These are phyloP conservation scores for Apaloderma vittatum DNA, from an alignment of 2,113 vertebrate species.

Conservation along the genomic window DNA sequence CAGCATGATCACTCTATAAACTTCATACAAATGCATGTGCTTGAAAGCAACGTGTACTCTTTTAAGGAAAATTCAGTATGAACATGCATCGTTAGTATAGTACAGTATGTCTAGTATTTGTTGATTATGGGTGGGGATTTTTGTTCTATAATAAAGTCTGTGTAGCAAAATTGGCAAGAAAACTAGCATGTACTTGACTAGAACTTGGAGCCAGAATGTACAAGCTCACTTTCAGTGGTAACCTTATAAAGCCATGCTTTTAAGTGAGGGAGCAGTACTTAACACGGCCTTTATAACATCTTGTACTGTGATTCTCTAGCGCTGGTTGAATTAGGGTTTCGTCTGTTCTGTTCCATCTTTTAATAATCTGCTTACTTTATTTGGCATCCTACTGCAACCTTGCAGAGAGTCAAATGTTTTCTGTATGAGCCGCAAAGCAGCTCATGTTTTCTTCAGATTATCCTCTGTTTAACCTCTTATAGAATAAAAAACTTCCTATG, in stretches of 20 bases:
- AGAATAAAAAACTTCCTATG: background rate
- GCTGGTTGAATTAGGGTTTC: background rate
- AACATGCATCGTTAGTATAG: background rate
- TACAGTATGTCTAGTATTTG: conserved; percentile 25
- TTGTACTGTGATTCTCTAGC: background rate
- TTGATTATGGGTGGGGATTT: conserved; percentile 31
- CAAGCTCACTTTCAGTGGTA: conserved; percentile 24
- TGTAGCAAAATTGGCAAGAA: conserved; percentile 47
- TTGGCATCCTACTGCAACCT: background rate
- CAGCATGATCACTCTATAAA: background rate
- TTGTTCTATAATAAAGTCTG: conserved; percentile 46
- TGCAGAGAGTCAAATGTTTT: background rate
- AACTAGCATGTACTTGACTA: conserved; percentile 4
- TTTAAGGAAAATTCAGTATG: background rate
- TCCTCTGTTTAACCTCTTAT: background rate
- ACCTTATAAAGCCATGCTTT: conserved; percentile 66
- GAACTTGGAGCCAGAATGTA: conserved; percentile 1
- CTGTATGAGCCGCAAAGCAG: background rate
- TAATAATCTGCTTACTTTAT: background rate
- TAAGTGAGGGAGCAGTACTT: background rate
- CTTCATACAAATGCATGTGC: background rate
- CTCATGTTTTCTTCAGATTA: background rate
- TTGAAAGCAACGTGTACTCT: background rate
- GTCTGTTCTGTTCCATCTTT: background rate
- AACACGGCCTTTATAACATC: background rate